Conservation (phyloP, 2,113 vertebrate genomes). For the Dunckerocampus dactyliophorus region DNA sequence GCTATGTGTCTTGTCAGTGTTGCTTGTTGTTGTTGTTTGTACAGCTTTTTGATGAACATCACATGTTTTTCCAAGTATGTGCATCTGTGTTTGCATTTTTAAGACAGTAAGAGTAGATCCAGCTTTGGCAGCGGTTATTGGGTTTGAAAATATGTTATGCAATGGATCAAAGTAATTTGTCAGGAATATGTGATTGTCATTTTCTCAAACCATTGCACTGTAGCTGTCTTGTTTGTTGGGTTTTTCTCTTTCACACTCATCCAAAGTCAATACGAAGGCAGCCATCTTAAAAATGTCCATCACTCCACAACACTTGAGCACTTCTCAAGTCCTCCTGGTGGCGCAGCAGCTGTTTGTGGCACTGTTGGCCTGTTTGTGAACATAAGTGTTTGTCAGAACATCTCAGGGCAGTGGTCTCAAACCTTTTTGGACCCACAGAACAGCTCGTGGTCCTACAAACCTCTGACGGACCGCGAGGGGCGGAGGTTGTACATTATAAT, state of each 20-base stretch:
- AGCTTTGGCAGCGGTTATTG: neutral
- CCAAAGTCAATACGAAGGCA: no score
- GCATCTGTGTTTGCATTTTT: neutral
- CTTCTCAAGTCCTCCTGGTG: no score
- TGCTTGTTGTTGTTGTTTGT: no score
- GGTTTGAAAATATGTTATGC: neutral
- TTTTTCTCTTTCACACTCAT: neutral
- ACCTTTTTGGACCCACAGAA: no score
- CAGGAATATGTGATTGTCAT: neutral
- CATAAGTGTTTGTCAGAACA: constrained; percentile 28
- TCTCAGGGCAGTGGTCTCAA: constrained; percentile 11
- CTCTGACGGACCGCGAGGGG: no score
- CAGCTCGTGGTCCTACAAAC: no score
- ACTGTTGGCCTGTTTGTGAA: neutral
- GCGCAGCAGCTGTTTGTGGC: constrained; percentile 48
- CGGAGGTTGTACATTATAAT: neutral
- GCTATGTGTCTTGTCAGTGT: neutral
- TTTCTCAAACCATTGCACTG: neutral
- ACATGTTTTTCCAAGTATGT: neutral
- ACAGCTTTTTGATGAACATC: neutral
- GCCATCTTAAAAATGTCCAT: no score
- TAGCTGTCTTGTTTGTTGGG: neutral
- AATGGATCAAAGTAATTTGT: neutral
- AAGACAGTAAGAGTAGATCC: no score
- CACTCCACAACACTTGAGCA: no score